These are phyloP conservation scores for Tetrapedia diversipes DNA, from an alignment of 2,888 invertebrate genomes.

Conservation along the genomic window DNA sequence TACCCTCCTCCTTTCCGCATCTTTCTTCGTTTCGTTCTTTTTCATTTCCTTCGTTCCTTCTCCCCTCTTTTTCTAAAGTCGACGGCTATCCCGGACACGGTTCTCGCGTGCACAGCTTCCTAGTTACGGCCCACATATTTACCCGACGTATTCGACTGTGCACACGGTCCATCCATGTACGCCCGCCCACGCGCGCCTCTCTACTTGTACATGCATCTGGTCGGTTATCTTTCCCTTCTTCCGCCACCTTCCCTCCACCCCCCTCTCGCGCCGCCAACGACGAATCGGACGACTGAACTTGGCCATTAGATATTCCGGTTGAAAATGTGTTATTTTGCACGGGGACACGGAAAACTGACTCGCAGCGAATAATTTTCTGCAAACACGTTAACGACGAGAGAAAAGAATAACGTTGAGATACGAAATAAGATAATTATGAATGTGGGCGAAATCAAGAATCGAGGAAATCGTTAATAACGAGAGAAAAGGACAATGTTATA, in stretches of 20 bases:
- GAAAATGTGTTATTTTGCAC: too few relatives aligned
- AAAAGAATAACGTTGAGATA: too few relatives aligned
- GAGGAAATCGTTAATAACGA: too few relatives aligned
- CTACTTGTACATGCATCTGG: slow-evolving; percentile 38
- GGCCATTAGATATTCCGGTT: slow-evolving; percentile 29
- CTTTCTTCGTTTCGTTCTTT: neutral
- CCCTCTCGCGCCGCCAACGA: too few relatives aligned
- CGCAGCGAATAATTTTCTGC: slow-evolving; percentile 1
- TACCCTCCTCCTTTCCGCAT: neutral
- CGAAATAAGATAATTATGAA: too few relatives aligned
- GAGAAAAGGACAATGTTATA: too few relatives aligned
- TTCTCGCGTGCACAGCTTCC: slow-evolving; percentile 47
- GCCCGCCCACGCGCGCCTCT: slow-evolving; percentile 35
- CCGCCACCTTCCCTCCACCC: slow-evolving; percentile 24
- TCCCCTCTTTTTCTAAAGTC: slow-evolving; percentile 10
- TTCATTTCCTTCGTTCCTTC: neutral
- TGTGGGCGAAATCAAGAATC: too few relatives aligned
- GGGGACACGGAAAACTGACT: too few relatives aligned
- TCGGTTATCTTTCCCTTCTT: slow-evolving; percentile 22
- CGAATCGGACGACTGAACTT: slow-evolving; percentile 72
- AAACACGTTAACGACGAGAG: too few relatives aligned
- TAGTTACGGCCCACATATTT: slow-evolving; percentile 51
- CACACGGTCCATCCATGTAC: slow-evolving; percentile 35
- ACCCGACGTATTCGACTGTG: slow-evolving; percentile 41
- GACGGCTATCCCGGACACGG: slow-evolving; percentile 41